Evolutionary conservation across 2,888 invertebrate species (phyloP).

Genomic region (Endotricha flammealis): DNA sequence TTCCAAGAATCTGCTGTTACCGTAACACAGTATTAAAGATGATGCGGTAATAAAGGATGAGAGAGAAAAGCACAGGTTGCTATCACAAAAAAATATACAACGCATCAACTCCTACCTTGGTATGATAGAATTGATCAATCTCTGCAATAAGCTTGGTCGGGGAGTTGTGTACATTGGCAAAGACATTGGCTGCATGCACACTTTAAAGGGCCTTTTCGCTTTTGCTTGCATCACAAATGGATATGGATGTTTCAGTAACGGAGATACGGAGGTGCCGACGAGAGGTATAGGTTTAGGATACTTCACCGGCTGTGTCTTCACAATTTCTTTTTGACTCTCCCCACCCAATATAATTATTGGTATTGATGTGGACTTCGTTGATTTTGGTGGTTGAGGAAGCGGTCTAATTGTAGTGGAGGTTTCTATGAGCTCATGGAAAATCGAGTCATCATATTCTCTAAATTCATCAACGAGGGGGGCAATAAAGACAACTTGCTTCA

Average conservation of each 20-base stretch:
- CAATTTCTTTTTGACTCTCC: constrained; percentile 46
- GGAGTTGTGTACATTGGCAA: constrained; percentile 38
- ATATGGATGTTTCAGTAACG: constrained; percentile 55
- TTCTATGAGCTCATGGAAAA: constrained; percentile 62
- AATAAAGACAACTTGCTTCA: constrained; percentile 54
- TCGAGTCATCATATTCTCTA: constrained; percentile 63
- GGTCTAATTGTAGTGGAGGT: constrained; percentile 41
- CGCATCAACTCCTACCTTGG: constrained; percentile 34
- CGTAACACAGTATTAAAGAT: constrained; percentile 4
- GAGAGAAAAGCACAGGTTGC: constrained; percentile 6
- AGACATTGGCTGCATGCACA: constrained; percentile 51
- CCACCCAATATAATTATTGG: constrained; percentile 58
- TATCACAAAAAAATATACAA: constrained; percentile 13
- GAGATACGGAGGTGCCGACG: constrained; percentile 57
- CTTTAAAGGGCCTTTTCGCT: constrained; percentile 44
- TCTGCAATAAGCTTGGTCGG: constrained; percentile 50
- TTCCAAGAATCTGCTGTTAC: constrained; percentile 8
- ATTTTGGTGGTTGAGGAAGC: constrained; percentile 24
- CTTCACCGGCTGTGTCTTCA: constrained; percentile 44
- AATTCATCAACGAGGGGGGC: constrained; percentile 49
- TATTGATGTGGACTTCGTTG: constrained; percentile 36
- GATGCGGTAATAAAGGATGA: too few species aligned
- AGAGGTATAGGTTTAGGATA: constrained; percentile 48
- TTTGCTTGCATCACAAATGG: constrained; percentile 53
- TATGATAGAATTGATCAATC: constrained; percentile 52